Percentiles rank a stretch among this genome's conserved stretches.
phyloP scores from a whole-genome alignment of 2,888 invertebrate species.

The Isoperla grammatica region DNA sequence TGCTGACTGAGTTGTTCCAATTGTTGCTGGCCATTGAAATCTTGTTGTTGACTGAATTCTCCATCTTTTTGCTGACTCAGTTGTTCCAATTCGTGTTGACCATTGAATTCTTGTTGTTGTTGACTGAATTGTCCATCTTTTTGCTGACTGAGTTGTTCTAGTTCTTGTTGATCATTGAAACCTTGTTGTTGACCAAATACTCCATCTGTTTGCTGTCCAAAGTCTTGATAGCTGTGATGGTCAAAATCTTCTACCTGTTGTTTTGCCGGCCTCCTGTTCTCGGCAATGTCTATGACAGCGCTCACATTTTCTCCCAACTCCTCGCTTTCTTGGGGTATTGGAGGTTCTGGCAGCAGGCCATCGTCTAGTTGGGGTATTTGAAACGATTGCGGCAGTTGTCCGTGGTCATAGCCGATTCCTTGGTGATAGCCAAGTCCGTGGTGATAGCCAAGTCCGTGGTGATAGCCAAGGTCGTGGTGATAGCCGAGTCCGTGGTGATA shows the following conservation, averaged over 20 bases:
- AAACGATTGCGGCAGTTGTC: too few species aligned
- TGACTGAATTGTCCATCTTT: slow-evolving; percentile 39
- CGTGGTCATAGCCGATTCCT: too few species aligned
- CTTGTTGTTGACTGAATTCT: slow-evolving; percentile 18
- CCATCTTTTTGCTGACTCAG: slow-evolving; percentile 16
- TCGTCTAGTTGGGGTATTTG: too few species aligned
- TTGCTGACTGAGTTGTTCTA: slow-evolving; percentile 38
- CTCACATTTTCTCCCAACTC: too few species aligned
- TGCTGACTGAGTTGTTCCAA: too few species aligned
- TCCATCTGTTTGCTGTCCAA: slow-evolving; percentile 34
- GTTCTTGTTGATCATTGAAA: slow-evolving; percentile 32
- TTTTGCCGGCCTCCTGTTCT: slow-evolving; percentile 4
- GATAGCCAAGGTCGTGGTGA: too few species aligned
- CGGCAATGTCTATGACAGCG: background rate
- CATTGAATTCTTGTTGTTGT: slow-evolving; percentile 27
- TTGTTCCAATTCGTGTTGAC: slow-evolving; percentile 25
- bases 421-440: too few species aligned
- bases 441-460: too few species aligned
- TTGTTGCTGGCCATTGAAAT: too few species aligned
- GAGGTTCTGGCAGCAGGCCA: too few species aligned
- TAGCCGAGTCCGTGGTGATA: too few species aligned
- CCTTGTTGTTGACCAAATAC: background rate
- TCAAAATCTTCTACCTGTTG: slow-evolving; percentile 18
- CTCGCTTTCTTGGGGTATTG: too few species aligned
- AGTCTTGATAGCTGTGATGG: slow-evolving; percentile 30